Percentiles rank a stretch among this genome's conserved stretches.
phyloP scores from a whole-genome alignment of 2,888 invertebrate genomes.

The Eutolmus rufibarbis region DNA sequence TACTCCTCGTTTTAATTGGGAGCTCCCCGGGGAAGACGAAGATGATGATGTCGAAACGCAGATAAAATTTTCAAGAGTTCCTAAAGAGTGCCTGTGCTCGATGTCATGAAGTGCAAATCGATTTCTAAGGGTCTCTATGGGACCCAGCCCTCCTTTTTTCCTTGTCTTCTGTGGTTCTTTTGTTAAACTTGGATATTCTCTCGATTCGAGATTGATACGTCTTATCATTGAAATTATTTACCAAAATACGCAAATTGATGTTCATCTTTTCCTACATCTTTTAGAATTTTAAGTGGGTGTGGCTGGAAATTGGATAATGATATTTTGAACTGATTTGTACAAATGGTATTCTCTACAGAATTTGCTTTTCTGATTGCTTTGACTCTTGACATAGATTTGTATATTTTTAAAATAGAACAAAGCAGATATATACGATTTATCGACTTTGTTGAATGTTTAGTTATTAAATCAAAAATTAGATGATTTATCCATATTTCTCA shows the following conservation, averaged over 20 bases:
- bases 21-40: background rate
- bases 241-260: background rate
- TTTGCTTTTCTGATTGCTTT: background rate
- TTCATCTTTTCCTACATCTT: background rate
- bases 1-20: background rate
- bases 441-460: background rate
- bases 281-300: background rate
- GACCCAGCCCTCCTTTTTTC: background rate
- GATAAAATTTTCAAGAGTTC: background rate
- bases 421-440: background rate
- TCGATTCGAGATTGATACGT: background rate
- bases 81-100: background rate
- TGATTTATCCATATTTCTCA: too few relatives aligned
- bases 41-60: background rate
- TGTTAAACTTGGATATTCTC: background rate
- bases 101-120: background rate
- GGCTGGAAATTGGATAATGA: background rate
- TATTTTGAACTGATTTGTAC: background rate
- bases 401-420: background rate
- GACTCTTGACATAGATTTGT: background rate
- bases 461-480: too few relatives aligned
- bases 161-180: background rate
- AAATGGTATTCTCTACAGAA: background rate
- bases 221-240: background rate
- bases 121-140: background rate